Conservation (phyloP, 1,140 invertebrate genomes). For the Pantala flavescens region DNA sequence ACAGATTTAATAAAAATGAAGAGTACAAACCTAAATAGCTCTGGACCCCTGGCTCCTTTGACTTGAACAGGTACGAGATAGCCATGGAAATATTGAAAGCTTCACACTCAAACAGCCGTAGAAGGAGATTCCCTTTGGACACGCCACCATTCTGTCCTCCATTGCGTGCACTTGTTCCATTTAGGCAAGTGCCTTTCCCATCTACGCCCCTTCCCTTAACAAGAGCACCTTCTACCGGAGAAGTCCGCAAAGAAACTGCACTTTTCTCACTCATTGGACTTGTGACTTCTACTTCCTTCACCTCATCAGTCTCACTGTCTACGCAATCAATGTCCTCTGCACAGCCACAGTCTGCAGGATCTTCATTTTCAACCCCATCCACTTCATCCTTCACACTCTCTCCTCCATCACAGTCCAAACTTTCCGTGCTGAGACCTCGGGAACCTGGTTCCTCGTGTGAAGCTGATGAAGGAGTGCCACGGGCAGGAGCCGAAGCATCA, state of each 20-base stretch:
- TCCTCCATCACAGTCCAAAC: conserved; percentile 53
- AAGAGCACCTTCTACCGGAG: neutral
- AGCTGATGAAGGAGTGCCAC: conserved; percentile 7
- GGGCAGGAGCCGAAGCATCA: conserved; percentile 8
- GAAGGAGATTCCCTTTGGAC: conserved; percentile 37
- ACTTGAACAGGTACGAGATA: conserved; percentile 94
- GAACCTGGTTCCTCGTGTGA: neutral
- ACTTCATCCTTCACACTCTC: conserved; percentile 26
- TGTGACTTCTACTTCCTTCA: neutral
- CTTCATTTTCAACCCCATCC: conserved; percentile 29
- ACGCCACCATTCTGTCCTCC: neutral
- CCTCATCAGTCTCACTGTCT: neutral
- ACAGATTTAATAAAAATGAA: too few relatives aligned
- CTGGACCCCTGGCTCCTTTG: conserved; percentile 95
- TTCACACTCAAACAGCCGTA: conserved; percentile 91
- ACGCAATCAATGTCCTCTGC: conserved; percentile 21
- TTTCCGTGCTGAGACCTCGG: conserved; percentile 43
- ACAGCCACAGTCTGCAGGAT: conserved; percentile 20
- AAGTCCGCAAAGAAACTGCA: neutral
- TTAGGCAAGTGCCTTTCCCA: neutral
- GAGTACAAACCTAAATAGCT: conserved; percentile 71
- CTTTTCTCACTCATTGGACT: neutral
- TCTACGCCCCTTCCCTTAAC: neutral
- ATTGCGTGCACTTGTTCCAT: neutral
- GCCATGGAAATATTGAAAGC: conserved; percentile 97